These are phyloP conservation scores for Bufotes viridis DNA, from an alignment of 2,797 vertebrate genomes.

Conservation along the genomic window DNA sequence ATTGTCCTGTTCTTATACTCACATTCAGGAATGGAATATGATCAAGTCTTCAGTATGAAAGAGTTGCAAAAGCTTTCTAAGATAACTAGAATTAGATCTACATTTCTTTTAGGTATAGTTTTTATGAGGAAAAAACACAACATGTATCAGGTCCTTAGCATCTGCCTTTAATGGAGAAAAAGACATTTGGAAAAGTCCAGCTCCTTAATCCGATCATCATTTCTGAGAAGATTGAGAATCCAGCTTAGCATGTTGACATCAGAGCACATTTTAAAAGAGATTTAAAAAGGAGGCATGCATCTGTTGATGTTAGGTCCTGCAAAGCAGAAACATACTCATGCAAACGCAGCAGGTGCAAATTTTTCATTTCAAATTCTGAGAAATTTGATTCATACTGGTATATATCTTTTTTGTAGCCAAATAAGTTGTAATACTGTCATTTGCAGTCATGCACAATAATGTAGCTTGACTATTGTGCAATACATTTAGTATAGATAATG, in stretches of 20 bases:
- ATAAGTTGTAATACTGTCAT: no score
- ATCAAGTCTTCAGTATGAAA: neutral
- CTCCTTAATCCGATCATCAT: constrained; percentile 84
- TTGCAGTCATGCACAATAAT: no score
- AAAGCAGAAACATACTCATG: constrained; percentile 6
- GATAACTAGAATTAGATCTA: neutral
- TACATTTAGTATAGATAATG: no score
- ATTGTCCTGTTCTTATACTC: neutral
- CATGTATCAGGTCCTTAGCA: constrained; percentile 27
- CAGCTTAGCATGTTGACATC: constrained; percentile 66
- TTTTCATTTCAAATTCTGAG: neutral
- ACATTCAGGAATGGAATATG: neutral
- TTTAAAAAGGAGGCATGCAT: constrained; percentile 55
- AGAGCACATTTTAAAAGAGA: constrained; percentile 61
- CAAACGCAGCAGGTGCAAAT: constrained; percentile 17
- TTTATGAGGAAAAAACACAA: neutral
- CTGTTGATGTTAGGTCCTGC: constrained; percentile 44
- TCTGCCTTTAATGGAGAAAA: constrained; percentile 66
- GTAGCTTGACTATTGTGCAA: no score
- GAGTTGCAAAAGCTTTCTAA: neutral
- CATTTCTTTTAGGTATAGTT: neutral
- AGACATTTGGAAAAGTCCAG: constrained; percentile 68
- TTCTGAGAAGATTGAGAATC: constrained; percentile 65
- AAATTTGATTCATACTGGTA: no score
- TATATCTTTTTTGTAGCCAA: no score